Conservation (phyloP, 1,140 invertebrate species). For the Apis florea region DNA sequence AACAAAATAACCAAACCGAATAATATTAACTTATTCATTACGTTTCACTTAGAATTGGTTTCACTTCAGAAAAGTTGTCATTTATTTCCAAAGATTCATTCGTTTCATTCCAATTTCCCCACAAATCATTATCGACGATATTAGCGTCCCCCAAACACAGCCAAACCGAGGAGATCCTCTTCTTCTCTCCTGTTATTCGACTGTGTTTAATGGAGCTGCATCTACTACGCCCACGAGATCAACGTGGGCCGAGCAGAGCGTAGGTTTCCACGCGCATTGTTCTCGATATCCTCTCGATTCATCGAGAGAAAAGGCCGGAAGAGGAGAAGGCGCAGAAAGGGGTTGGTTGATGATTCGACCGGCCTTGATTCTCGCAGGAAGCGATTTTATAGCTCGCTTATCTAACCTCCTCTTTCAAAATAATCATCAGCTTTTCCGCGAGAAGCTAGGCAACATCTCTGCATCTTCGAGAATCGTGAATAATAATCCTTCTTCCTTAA, state of each 20-base stretch:
- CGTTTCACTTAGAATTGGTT: too few relatives aligned
- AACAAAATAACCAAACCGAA: too few relatives aligned
- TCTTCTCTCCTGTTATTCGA: conserved; percentile 6
- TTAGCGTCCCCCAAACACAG: too few relatives aligned
- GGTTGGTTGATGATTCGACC: neutral
- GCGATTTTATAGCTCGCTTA: neutral
- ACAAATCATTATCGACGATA: too few relatives aligned
- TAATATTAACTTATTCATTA: too few relatives aligned
- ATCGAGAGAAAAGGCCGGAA: neutral
- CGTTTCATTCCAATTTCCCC: too few relatives aligned
- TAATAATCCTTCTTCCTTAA: neutral
- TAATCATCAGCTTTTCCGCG: too few relatives aligned
- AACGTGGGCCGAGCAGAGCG: conserved; percentile 43
- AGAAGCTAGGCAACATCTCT: neutral
- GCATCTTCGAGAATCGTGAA: neutral
- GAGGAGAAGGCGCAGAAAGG: too few relatives aligned
- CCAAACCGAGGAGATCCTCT: too few relatives aligned
- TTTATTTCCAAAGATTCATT: too few relatives aligned
- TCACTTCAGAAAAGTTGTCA: too few relatives aligned
- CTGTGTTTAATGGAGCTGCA: neutral
- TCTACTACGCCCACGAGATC: conserved; percentile 23
- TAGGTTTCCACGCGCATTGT: conserved; percentile 56
- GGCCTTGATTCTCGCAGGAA: conserved; percentile 40
- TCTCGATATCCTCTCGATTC: conserved; percentile 19
- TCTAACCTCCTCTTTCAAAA: neutral